Conservation (phyloP, 2,888 invertebrate species). For the Oligia latruncula region DNA sequence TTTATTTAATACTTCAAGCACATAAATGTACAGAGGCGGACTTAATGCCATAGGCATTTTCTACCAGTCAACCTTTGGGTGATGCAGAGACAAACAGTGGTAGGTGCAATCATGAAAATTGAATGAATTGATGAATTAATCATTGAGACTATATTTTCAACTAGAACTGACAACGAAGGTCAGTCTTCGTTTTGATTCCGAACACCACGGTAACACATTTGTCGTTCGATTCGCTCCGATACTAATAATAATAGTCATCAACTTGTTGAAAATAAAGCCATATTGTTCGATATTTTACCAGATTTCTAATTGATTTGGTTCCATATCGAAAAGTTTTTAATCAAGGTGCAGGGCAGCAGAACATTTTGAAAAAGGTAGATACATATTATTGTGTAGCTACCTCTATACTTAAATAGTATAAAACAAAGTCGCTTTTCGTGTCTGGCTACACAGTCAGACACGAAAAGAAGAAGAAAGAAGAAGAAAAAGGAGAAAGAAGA, state of each 20-base stretch:
- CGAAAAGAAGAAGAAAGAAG: no score
- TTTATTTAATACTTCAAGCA: no score
- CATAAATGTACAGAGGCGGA: no score
- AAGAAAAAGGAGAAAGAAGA: no score
- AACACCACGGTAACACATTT: constrained; percentile 12
- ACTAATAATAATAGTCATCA: not conserved
- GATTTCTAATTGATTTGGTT: not conserved
- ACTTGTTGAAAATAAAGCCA: not conserved
- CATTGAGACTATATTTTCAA: constrained; percentile 49
- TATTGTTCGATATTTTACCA: not conserved
- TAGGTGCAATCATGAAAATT: no score
- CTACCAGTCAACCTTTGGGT: no score
- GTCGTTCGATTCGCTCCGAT: constrained; percentile 1
- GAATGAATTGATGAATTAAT: constrained; percentile 44
- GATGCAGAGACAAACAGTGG: no score
- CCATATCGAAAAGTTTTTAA: not conserved
- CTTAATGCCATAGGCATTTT: no score
- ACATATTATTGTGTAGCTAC: not conserved
- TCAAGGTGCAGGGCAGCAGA: not conserved
- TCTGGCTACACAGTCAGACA: no score
- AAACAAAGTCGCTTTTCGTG: not conserved
- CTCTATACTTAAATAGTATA: not conserved
- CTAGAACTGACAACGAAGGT: constrained; percentile 45
- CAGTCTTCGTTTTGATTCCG: not conserved
- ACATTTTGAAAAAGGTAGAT: not conserved